phyloP scores from a whole-genome alignment of 2,113 vertebrate genomes.

The Glaucidium brasilianum region DNA sequence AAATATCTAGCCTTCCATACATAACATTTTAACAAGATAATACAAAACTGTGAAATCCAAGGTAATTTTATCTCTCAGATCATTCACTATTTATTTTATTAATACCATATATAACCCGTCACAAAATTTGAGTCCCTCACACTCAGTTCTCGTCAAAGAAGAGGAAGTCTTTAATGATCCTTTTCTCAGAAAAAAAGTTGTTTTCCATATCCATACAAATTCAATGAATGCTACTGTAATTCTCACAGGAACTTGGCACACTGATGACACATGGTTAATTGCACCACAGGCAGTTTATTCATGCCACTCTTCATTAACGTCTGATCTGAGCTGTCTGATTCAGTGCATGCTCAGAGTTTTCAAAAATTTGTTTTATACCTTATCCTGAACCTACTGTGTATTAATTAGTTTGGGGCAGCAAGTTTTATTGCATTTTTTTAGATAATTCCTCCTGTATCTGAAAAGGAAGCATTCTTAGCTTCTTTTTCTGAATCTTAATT shows the following conservation, averaged over 20 bases:
- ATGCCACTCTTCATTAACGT: not conserved
- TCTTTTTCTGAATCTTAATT: not conserved
- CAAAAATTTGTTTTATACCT: not conserved
- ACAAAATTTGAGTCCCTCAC: not conserved
- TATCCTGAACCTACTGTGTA: not conserved
- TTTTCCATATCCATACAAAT: not conserved
- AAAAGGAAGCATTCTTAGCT: not conserved
- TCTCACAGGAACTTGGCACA: not conserved
- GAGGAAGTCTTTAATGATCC: not conserved
- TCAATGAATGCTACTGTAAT: not conserved
- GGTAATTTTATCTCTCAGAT: not conserved
- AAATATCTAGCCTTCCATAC: not conserved
- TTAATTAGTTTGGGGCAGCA: not conserved
- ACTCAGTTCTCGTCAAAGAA: not conserved
- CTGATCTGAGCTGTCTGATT: not conserved
- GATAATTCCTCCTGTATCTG: not conserved
- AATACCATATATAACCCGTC: not conserved
- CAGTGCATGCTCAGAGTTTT: not conserved
- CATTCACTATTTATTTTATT: not conserved
- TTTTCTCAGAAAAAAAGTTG: not conserved
- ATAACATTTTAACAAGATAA: not conserved
- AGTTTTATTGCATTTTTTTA: not conserved
- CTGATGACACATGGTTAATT: not conserved
- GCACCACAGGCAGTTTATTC: not conserved
- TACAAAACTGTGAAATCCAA: not conserved